phyloP scores from a whole-genome alignment of 2,113 vertebrate genomes.

The Corythaixoides concolor region DNA sequence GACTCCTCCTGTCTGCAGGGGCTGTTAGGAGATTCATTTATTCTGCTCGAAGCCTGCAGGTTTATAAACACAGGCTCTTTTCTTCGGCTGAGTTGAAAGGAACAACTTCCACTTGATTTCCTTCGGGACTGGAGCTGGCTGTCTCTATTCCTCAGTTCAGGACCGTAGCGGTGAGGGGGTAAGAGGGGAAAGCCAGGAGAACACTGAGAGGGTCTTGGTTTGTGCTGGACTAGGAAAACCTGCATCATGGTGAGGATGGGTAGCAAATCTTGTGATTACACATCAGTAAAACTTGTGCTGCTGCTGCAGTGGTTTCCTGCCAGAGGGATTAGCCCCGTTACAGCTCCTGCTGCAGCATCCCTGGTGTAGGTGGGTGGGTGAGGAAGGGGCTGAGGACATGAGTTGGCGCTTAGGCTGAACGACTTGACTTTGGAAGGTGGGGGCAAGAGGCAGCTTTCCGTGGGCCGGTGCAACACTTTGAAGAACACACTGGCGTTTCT shows the following conservation, averaged over 20 bases:
- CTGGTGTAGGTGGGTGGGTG: not conserved
- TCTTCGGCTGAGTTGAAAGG: slow-evolving; percentile 54
- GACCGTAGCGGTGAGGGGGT: not conserved
- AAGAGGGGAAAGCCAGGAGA: not conserved
- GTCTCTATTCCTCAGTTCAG: not conserved
- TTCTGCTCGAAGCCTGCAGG: slow-evolving; percentile 20
- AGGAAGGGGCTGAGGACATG: not conserved
- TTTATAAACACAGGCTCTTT: slow-evolving; percentile 45
- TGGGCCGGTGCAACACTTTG: not conserved
- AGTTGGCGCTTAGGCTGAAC: not conserved
- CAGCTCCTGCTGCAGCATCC: not conserved
- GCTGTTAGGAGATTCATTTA: slow-evolving; percentile 44
- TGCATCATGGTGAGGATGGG: not conserved
- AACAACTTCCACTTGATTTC: slow-evolving; percentile 64
- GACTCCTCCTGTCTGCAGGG: not conserved
- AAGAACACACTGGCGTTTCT: not conserved
- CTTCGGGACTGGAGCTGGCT: slow-evolving; percentile 25
- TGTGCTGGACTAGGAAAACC: not conserved
- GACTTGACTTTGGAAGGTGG: not conserved
- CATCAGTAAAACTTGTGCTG: not conserved
- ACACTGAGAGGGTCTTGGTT: not conserved
- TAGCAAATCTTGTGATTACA: not conserved
- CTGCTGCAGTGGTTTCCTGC: not conserved
- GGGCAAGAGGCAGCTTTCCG: not conserved
- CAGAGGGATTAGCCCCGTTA: not conserved